A percentile compares a stretch with the other conserved stretches of the same genome.
phyloP scores from a whole-genome alignment of 2,113 vertebrate genomes.

The Myotis lucifugus region DNA sequence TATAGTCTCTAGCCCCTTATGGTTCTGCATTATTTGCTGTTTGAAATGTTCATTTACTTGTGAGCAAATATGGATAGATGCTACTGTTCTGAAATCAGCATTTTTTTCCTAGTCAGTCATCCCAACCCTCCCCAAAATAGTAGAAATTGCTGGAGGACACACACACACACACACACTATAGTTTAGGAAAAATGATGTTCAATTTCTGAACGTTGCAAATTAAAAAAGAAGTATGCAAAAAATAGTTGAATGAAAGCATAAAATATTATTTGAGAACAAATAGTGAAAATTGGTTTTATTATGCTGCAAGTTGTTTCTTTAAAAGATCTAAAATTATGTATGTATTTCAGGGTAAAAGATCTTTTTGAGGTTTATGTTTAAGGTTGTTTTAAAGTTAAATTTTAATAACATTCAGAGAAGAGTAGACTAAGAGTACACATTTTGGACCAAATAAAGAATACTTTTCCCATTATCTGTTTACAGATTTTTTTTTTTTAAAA shows the following conservation, averaged over 20 bases:
- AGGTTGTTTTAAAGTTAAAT: constrained; percentile 44
- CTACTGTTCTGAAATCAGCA: constrained; percentile 5
- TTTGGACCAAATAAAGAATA: neutral
- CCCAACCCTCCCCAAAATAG: neutral
- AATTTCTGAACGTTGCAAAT: constrained; percentile 29
- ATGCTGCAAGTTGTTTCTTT: constrained; percentile 21
- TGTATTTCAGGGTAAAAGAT: constrained; percentile 11
- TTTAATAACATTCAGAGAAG: constrained; percentile 47
- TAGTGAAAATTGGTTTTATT: constrained; percentile 46
- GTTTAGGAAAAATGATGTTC: constrained; percentile 37
- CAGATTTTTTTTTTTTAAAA: too few species aligned
- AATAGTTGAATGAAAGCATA: constrained; percentile 41
- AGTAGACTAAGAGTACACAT: constrained; percentile 22
- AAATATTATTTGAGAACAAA: constrained; percentile 13
- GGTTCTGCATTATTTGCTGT: neutral
- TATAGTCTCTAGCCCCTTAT: neutral
- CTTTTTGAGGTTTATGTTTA: constrained; percentile 32
- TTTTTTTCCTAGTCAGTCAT: neutral
- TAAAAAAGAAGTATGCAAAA: neutral
- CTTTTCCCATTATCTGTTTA: neutral
- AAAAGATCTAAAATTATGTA: constrained; percentile 14
- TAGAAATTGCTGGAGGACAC: neutral
- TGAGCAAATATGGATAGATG: constrained; percentile 39
- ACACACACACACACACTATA: neutral
- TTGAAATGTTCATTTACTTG: constrained; percentile 11